Base-by-base conservation (phyloP, 2,113 vertebrate species). In the Sarotherodon lohbergeri region DNA sequence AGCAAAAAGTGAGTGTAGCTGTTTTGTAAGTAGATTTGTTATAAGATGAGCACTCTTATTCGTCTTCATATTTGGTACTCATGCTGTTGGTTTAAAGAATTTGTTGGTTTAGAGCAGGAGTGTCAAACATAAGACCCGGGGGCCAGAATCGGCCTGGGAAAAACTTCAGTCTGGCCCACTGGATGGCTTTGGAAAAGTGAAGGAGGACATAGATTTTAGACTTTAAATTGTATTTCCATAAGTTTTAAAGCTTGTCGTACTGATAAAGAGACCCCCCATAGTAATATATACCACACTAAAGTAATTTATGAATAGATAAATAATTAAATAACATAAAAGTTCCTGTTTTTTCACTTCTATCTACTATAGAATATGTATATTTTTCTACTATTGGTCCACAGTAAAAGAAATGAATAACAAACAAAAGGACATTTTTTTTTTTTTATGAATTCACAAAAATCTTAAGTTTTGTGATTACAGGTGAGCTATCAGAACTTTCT, bases 1-100 rank as follows among this genome's bases (percentile, higher is more conserved):
- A 99, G 99, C 95, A 98, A 97, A 93, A 99, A 97, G 99, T 99
- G 95, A 78, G 73, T 78, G 27, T 52, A 34, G 9, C 43, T 7
- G n/a, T 32, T 76, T 29, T 96, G 98, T 55, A 29, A 43, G 1
- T 9, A 43, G 22, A 36, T 66, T 13, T 32, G 9, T 10, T 71
- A 22, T 48, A 14, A 76, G 24, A 73, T 81, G 39, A 32, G 22
- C 19, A 29, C 22, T 41, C 17, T 76, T 76, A 29, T 76, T 76
- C 2, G 1, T 48, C 43, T 48, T 29, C 9, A 19, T 76, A 48
- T 48, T 10, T 76, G 68, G 41, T 17, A 48, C 22, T 46, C 0
- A 17, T 46, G 3, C 41, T 73, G 39, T 27, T 73, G 41, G 22
- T 73, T 3, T 36, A 34, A 3, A 22, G 4, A 48, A 19, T 22